A percentile compares a stretch with the other conserved stretches of the same genome.
Conservation (phyloP, 64 coral and sea anemone genomes). For the Catalaphyllia jardinei region DNA sequence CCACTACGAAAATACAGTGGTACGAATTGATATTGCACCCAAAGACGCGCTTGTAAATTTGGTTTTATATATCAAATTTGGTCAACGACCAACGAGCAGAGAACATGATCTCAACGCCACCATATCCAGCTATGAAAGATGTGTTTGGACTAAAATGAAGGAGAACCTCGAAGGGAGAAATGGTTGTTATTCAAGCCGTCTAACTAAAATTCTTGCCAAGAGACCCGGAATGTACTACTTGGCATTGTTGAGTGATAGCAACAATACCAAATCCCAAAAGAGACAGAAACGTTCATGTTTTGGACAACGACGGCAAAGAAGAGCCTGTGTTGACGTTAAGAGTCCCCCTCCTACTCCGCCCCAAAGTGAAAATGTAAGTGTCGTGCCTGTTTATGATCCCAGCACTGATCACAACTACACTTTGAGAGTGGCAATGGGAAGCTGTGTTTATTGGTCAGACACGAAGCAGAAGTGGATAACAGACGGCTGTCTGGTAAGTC, state of each 20-base stretch:
- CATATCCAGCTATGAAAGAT: background rate
- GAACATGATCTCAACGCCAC: background rate
- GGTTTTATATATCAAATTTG: background rate
- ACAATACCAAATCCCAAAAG: background rate
- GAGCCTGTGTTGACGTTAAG: constrained; percentile 31
- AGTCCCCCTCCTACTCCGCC: background rate
- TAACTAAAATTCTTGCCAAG: background rate
- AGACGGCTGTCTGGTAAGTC: constrained; percentile 34
- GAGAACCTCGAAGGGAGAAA: background rate
- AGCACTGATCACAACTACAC: constrained; percentile 40
- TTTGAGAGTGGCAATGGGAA: constrained; percentile 5
- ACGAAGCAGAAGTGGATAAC: constrained; percentile 34
- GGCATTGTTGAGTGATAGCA: background rate
- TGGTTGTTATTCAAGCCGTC: background rate
- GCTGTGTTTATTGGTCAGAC: constrained; percentile 52
- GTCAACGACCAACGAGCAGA: background rate
- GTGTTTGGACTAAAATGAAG: background rate
- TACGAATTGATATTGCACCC: background rate
- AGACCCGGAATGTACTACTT: background rate
- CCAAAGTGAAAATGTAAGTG: background rate
- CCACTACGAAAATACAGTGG: background rate
- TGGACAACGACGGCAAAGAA: constrained; percentile 10
- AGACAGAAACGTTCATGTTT: constrained; percentile 19
- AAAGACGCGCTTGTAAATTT: background rate
- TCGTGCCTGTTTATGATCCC: background rate